Evolutionary conservation across 1,140 invertebrate genomes (phyloP).

Genomic region (Holotrichia oblita): DNA sequence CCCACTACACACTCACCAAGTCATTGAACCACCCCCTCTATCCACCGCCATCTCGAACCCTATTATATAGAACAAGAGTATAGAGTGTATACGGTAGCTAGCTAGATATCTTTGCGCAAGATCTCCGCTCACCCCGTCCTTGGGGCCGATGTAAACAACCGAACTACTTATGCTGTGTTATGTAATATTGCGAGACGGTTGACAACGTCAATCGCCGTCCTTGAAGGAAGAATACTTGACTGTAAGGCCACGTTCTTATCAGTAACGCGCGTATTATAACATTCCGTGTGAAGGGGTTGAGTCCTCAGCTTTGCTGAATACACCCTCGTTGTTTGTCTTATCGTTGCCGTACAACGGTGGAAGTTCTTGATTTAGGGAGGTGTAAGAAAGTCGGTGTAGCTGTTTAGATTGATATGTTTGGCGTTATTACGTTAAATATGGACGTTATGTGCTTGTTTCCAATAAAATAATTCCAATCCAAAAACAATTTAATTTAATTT

Average conservation of each 20-base stretch:
- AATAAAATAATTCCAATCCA: too few species aligned
- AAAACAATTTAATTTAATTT: too few species aligned
- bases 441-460: too few species aligned
- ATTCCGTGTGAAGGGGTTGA: not conserved
- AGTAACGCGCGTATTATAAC: not conserved
- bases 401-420: too few species aligned
- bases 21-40: not conserved
- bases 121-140: not conserved
- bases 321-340: not conserved
- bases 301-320: not conserved
- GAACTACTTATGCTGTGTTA: not conserved
- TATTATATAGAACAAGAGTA: not conserved
- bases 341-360: not conserved
- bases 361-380: not conserved
- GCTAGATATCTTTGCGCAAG: not conserved
- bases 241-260: not conserved
- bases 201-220: not conserved
- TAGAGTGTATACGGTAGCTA: not conserved
- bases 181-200: not conserved
- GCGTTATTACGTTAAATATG: too few species aligned
- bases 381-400: not conserved
- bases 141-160: not conserved
- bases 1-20: not conserved
- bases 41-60: not conserved
- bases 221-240: constrained; percentile 8